Percentiles rank a stretch among this genome's conserved stretches.
Evolutionary conservation across 1,140 invertebrate genomes (phyloP).

Genomic region (Tribolium madens): DNA sequence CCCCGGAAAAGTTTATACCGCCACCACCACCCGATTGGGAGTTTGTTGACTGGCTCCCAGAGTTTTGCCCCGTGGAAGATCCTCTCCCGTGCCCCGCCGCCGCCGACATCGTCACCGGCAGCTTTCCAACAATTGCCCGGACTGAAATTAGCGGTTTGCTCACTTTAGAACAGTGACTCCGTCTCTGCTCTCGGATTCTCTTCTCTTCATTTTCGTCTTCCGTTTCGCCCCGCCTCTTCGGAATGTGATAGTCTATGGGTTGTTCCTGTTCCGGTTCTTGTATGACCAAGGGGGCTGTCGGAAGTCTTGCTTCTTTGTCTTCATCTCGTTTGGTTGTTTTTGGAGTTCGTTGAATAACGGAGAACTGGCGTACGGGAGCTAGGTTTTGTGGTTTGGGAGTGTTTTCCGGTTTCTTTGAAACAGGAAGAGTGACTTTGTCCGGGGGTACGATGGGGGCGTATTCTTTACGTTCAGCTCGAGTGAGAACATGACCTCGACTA

Average conservation of each 20-base stretch:
- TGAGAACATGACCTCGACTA: constrained; percentile 78
- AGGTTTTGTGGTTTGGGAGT: constrained; percentile 67
- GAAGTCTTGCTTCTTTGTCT: constrained; percentile 66
- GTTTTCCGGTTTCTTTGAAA: constrained; percentile 69
- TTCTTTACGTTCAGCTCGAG: constrained; percentile 82
- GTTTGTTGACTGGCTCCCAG: constrained; percentile 63
- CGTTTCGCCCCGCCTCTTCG: constrained; percentile 77
- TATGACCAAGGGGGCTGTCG: constrained; percentile 66
- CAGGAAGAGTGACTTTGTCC: constrained; percentile 68
- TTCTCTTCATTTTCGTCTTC: constrained; percentile 74
- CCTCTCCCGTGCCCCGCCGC: constrained; percentile 82
- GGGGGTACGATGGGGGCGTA: constrained; percentile 74
- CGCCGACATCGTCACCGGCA: constrained; percentile 72
- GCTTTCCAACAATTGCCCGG: constrained; percentile 64
- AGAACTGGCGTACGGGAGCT: constrained; percentile 71
- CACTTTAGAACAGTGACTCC: constrained; percentile 72
- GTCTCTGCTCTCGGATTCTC: constrained; percentile 71
- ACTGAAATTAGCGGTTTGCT: constrained; percentile 66
- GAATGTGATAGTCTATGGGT: constrained; percentile 89
- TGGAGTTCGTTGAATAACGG: constrained; percentile 86
- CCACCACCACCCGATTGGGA: constrained; percentile 67
- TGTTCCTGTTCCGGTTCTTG: constrained; percentile 80
- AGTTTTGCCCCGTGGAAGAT: constrained; percentile 66
- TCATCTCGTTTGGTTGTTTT: constrained; percentile 69
- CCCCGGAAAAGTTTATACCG: constrained; percentile 67